These are phyloP conservation scores for Istiophorus platypterus DNA, from an alignment of 2,113 vertebrate species.

Conservation along the genomic window DNA sequence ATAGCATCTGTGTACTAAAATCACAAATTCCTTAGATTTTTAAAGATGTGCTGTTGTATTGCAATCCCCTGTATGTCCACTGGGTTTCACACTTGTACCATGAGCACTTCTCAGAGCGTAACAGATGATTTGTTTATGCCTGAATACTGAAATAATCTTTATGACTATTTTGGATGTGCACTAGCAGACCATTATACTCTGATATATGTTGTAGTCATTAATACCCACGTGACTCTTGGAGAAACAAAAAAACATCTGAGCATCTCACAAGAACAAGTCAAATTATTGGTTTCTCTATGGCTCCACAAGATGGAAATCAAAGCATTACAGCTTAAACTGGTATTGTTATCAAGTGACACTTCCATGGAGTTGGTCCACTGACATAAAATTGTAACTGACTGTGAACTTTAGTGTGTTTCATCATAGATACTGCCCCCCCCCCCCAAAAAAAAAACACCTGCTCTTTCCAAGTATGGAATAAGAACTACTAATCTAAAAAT, in stretches of 20 bases:
- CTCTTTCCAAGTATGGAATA: background rate
- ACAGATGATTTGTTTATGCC: background rate
- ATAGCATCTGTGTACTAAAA: conserved; percentile 13
- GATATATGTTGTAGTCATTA: background rate
- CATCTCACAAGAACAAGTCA: background rate
- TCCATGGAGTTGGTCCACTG: background rate
- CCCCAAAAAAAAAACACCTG: background rate
- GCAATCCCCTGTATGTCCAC: conserved; percentile 56
- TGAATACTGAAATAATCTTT: background rate
- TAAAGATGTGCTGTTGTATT: background rate
- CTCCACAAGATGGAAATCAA: background rate
- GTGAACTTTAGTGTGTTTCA: background rate
- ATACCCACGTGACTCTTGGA: background rate
- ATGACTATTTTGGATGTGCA: conserved; percentile 10
- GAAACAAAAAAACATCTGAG: background rate
- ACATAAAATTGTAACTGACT: background rate
- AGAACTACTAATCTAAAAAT: background rate
- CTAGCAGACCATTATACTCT: background rate
- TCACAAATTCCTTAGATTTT: background rate
- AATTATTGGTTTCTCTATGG: background rate
- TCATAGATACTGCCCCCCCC: background rate
- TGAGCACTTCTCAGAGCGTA: conserved; percentile 1
- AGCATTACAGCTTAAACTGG: background rate
- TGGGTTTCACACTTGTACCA: conserved; percentile 55
- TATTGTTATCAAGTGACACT: conserved; percentile 6